Evolutionary conservation across 2,888 invertebrate genomes (phyloP).

Genomic region (Galerucella calmariensis): DNA sequence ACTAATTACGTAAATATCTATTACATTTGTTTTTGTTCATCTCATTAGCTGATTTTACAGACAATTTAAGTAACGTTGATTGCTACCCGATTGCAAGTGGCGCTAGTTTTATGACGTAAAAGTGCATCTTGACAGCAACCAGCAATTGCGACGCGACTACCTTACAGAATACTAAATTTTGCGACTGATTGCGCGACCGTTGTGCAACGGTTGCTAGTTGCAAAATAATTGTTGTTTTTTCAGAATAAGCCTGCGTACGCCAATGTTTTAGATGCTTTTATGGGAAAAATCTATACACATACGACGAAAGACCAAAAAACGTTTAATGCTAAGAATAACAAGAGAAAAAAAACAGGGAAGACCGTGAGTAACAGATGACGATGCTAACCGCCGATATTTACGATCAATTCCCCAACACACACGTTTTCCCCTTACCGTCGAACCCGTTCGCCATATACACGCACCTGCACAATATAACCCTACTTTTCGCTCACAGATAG

Average conservation of each 20-base stretch:
- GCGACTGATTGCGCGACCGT: no score
- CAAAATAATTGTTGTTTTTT: no score
- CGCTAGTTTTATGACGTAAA: no score
- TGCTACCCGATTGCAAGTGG: no score
- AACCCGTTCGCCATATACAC: conserved; percentile 57
- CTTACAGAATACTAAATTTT: no score
- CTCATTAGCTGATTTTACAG: no score
- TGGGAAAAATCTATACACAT: conserved; percentile 26
- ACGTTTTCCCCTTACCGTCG: conserved; percentile 55
- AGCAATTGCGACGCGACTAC: no score
- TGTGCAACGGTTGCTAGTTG: no score
- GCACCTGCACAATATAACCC: conserved; percentile 65
- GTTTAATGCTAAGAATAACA: conserved; percentile 42
- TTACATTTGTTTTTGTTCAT: no score
- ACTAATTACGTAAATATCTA: no score
- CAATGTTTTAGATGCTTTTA: neutral
- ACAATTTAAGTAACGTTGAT: no score
- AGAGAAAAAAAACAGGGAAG: conserved; percentile 40
- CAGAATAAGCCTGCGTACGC: neutral
- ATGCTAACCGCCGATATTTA: conserved; percentile 65
- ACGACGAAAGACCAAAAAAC: conserved; percentile 12
- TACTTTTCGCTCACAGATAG: conserved; percentile 63
- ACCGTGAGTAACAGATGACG: conserved; percentile 65
- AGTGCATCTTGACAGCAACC: no score
- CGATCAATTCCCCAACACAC: conserved; percentile 63